These are phyloP conservation scores for Anodontia alba DNA, from an alignment of 2,888 invertebrate genomes.

Conservation along the genomic window DNA sequence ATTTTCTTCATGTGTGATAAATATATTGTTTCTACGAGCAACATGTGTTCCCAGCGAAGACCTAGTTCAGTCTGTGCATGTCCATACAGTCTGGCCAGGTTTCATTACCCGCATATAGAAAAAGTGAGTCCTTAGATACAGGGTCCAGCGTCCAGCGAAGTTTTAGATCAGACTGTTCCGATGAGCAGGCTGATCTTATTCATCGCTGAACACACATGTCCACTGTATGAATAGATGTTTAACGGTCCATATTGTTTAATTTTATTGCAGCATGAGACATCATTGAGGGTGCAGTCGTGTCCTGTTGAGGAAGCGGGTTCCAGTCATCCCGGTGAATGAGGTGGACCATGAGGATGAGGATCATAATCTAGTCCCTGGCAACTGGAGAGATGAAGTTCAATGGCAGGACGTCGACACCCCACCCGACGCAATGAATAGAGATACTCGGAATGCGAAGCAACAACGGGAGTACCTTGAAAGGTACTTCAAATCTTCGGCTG, in stretches of 20 bases:
- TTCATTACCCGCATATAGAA: no score
- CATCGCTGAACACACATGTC: neutral
- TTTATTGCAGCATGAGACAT: conserved; percentile 28
- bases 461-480: conserved; percentile 44
- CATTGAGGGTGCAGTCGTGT: conserved; percentile 35
- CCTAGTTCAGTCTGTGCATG: no score
- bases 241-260: no score
- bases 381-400: conserved; percentile 40
- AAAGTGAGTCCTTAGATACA: no score
- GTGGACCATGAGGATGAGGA: conserved; percentile 45
- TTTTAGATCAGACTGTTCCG: neutral
- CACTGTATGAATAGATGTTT: neutral
- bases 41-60: neutral
- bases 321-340: conserved; percentile 36
- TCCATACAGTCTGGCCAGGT: no score
- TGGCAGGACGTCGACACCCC: conserved; percentile 32
- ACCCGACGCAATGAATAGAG: conserved; percentile 33
- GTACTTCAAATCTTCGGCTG: conserved; percentile 33
- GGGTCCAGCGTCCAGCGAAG: neutral
- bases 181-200: neutral
- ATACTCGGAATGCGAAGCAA: conserved; percentile 36
- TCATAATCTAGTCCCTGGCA: conserved; percentile 39
- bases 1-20: no score
- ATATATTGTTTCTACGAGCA: no score
- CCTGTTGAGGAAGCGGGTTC: conserved; percentile 39